These are phyloP conservation scores for Chymomyza costata DNA, from an alignment of 1,140 invertebrate species.

Conservation along the genomic window DNA sequence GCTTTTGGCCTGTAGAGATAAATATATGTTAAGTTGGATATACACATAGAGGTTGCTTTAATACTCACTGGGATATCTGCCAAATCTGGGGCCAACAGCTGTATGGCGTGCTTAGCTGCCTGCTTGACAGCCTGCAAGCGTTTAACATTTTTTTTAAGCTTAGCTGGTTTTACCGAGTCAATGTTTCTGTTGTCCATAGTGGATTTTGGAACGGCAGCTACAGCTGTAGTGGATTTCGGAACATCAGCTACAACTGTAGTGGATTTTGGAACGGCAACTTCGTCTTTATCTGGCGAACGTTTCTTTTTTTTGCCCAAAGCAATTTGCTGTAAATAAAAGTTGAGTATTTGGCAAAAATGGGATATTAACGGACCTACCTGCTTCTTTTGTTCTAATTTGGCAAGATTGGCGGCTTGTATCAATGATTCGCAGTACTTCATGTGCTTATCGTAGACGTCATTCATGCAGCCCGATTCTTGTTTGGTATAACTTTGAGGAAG, in stretches of 20 bases:
- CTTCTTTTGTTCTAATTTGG: constrained; percentile 34
- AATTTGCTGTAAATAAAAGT: constrained; percentile 12
- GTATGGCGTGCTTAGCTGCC: constrained; percentile 37
- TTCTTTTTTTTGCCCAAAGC: constrained; percentile 16
- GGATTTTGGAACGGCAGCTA: too few relatives aligned
- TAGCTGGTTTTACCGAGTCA: not conserved
- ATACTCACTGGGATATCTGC: constrained; percentile 19
- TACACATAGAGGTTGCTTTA: too few relatives aligned
- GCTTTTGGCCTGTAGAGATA: constrained; percentile 2
- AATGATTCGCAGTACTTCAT: constrained; percentile 37
- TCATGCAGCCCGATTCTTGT: too few relatives aligned
- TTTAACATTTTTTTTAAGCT: constrained; percentile 39
- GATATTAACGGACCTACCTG: constrained; percentile 24
- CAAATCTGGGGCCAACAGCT: constrained; percentile 17
- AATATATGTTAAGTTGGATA: too few relatives aligned
- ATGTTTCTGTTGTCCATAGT: too few relatives aligned
- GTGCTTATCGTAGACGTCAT: constrained; percentile 23
- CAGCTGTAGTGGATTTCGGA: too few relatives aligned
- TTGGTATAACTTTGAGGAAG: too few relatives aligned
- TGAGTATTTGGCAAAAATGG: not conserved
- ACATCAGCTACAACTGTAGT: too few relatives aligned
- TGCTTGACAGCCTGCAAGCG: constrained; percentile 42
- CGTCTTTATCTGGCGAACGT: too few relatives aligned
- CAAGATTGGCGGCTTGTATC: constrained; percentile 39
- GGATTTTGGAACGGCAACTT: too few relatives aligned